A percentile compares a stretch with the other conserved stretches of the same genome.
Conservation (phyloP, 1,140 invertebrate species). For the Polypedilum pembai region DNA sequence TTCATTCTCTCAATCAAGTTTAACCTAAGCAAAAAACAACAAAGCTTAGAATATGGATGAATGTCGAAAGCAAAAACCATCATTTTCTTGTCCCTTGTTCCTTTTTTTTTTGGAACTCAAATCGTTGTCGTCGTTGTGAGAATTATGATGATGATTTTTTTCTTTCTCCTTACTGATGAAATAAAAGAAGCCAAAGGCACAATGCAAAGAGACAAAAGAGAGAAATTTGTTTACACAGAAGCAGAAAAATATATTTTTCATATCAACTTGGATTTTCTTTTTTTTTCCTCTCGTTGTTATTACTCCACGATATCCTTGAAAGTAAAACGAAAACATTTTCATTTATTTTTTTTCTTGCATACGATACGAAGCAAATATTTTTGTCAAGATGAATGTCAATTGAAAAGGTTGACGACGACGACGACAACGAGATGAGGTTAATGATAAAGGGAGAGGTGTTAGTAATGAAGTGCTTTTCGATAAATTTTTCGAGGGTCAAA, state of each 20-base stretch:
- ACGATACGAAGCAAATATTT: too few relatives aligned
- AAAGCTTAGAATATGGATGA: not conserved
- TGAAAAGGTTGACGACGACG: too few relatives aligned
- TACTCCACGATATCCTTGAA: too few relatives aligned
- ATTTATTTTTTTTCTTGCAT: too few relatives aligned
- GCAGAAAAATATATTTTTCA: not conserved
- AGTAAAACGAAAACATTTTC: too few relatives aligned
- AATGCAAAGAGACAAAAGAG: not conserved
- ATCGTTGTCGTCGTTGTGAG: not conserved
- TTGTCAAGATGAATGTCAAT: too few relatives aligned
- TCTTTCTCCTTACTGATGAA: not conserved
- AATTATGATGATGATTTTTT: constrained; percentile 19
- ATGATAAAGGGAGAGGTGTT: too few relatives aligned
- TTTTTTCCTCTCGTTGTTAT: not conserved
- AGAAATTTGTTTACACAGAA: constrained; percentile 3
- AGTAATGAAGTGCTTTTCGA: too few relatives aligned
- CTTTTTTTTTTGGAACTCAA: not conserved
- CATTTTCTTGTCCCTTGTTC: not conserved
- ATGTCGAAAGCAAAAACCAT: not conserved
- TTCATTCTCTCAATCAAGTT: not conserved
- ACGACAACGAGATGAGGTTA: too few relatives aligned
- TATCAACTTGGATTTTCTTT: not conserved
- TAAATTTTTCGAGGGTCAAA: too few relatives aligned
- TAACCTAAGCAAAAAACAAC: not conserved
- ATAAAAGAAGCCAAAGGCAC: not conserved